Evolutionary conservation across 1,140 invertebrate species (phyloP).

Genomic region (Cardiocondyla obscurior): DNA sequence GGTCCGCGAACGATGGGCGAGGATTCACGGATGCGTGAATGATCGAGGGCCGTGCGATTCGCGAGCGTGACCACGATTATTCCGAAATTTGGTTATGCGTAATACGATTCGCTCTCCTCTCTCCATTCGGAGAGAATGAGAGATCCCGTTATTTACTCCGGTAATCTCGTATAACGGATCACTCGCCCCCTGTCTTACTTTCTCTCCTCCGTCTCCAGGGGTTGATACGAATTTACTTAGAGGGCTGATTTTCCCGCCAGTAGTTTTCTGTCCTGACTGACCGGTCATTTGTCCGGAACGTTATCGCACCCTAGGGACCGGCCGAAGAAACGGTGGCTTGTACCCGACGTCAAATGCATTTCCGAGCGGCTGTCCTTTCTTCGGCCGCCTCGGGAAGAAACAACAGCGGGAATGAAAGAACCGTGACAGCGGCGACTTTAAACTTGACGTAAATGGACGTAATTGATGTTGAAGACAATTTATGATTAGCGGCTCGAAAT

Average conservation of each 20-base stretch:
- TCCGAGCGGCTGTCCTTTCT: slow-evolving; percentile 52
- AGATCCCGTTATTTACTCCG: slow-evolving; percentile 75
- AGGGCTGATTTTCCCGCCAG: slow-evolving; percentile 75
- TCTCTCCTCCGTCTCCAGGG: slow-evolving; percentile 68
- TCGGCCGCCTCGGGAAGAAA: slow-evolving; percentile 35
- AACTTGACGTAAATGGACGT: slow-evolving; percentile 33
- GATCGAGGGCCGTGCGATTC: slow-evolving; percentile 72
- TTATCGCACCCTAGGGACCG: slow-evolving; percentile 79
- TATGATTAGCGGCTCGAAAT: neutral
- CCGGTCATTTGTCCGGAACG: slow-evolving; percentile 78
- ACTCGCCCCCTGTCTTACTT: slow-evolving; percentile 37
- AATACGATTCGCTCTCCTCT: slow-evolving; percentile 52
- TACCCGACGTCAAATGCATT: slow-evolving; percentile 65
- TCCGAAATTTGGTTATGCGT: slow-evolving; percentile 77
- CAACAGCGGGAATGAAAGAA: slow-evolving; percentile 41
- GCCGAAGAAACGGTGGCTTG: slow-evolving; percentile 58
- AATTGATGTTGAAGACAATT: slow-evolving; percentile 11
- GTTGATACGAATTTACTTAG: slow-evolving; percentile 82
- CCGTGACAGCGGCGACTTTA: slow-evolving; percentile 33
- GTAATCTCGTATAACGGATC: slow-evolving; percentile 80
- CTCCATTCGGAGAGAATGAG: neutral
- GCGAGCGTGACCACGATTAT: slow-evolving; percentile 63
- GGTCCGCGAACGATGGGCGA: slow-evolving; percentile 63
- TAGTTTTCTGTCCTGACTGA: slow-evolving; percentile 75
- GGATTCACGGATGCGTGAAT: slow-evolving; percentile 75